A percentile compares a stretch with the other conserved stretches of the same genome.
phyloP scores from a whole-genome alignment of 2,888 invertebrate genomes.

The Abrostola triplasia region DNA sequence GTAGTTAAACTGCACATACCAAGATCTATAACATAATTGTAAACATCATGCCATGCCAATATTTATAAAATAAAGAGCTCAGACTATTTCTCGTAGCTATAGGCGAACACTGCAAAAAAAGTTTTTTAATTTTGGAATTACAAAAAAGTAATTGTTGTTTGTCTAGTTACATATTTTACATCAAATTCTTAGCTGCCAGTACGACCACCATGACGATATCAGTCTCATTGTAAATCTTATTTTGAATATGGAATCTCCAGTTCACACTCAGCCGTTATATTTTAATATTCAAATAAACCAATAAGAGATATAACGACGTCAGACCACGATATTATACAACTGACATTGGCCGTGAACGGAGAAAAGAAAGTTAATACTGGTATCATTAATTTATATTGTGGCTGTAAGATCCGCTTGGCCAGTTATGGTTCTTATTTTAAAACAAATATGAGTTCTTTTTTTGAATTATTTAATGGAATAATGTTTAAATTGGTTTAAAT shows the following conservation, averaged over 20 bases:
- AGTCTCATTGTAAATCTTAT: slow-evolving; percentile 22
- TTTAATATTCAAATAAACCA: slow-evolving; percentile 26
- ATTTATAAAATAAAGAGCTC: too few relatives aligned
- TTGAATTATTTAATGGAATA: neutral
- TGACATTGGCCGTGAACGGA: slow-evolving; percentile 44
- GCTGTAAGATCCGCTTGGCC: slow-evolving; percentile 27
- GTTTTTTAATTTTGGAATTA: too few relatives aligned
- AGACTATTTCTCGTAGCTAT: too few relatives aligned
- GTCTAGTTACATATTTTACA: too few relatives aligned
- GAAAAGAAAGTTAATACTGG: slow-evolving; percentile 41
- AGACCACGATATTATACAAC: slow-evolving; percentile 36
- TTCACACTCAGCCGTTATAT: slow-evolving; percentile 10
- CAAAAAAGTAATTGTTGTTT: too few relatives aligned
- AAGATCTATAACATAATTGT: too few relatives aligned
- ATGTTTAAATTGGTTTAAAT: neutral
- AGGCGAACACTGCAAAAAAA: too few relatives aligned
- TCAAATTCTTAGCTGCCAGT: neutral
- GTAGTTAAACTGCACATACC: too few relatives aligned
- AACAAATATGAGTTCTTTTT: slow-evolving; percentile 1
- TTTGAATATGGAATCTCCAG: slow-evolving; percentile 17
- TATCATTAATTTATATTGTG: slow-evolving; percentile 35
- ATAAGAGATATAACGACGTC: slow-evolving; percentile 19
- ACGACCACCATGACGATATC: neutral
- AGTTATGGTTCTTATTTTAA: slow-evolving; percentile 8
- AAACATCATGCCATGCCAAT: too few relatives aligned